phyloP scores from a whole-genome alignment of 1,140 invertebrate species.

The Philaenus spumarius region DNA sequence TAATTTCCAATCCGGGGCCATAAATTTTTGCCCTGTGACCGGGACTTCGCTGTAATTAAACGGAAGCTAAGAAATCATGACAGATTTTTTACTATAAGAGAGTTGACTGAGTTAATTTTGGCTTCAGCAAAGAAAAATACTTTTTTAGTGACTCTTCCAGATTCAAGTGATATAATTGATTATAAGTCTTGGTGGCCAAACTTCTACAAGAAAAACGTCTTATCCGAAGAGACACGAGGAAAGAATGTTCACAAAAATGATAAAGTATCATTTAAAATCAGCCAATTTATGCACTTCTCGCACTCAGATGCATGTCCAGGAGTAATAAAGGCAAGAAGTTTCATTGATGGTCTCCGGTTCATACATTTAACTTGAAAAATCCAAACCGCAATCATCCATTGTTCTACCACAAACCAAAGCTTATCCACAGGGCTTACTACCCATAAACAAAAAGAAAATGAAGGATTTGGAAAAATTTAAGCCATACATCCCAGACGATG shows the following conservation, averaged over 20 bases:
- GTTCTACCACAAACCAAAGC: not conserved
- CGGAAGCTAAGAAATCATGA: not conserved
- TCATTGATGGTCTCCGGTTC: conserved; percentile 1
- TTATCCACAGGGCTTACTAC: not conserved
- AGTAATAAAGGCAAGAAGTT: not conserved
- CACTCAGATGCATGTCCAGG: not conserved
- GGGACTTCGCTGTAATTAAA: conserved; percentile 31
- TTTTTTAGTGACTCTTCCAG: not conserved
- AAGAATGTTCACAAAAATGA: conserved; percentile 7
- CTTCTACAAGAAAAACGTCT: conserved; percentile 17
- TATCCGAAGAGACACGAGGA: no score
- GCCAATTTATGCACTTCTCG: conserved; percentile 12
- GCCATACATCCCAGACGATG: not conserved
- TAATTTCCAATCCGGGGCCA: conserved; percentile 30
- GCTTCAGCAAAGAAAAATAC: not conserved
- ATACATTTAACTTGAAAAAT: not conserved
- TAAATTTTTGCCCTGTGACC: conserved; percentile 30
- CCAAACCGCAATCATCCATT: not conserved
- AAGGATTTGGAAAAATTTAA: not conserved
- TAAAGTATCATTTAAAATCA: conserved; percentile 17
- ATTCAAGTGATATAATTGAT: conserved; percentile 8
- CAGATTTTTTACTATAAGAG: not conserved
- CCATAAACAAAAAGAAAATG: not conserved
- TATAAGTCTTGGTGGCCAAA: conserved; percentile 23
- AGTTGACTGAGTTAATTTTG: not conserved